Conservation (phyloP, 2,888 invertebrate genomes). For the Eretmocerus hayati region DNA sequence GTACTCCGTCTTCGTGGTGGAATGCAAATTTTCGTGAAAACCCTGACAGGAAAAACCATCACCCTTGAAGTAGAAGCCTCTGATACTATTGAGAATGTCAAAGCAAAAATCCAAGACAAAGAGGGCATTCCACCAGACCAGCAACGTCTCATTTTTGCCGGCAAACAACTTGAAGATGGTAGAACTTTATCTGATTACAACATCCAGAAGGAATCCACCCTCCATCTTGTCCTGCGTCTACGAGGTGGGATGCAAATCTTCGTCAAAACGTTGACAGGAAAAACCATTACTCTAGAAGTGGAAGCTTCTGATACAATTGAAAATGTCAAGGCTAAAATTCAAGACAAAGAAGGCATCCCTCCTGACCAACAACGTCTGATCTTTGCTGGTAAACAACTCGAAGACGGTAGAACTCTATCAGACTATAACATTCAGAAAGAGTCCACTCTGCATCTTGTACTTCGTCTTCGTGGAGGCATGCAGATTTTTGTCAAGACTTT, state of each 20-base stretch:
- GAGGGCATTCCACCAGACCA: constrained; percentile 80
- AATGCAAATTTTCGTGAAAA: constrained; percentile 90
- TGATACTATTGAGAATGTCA: constrained; percentile 92
- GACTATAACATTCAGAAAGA: constrained; percentile 34
- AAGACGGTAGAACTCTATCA: constrained; percentile 30
- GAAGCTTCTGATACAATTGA: constrained; percentile 33
- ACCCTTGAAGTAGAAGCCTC: constrained; percentile 88
- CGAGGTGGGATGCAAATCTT: constrained; percentile 64
- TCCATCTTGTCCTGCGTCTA: constrained; percentile 80
- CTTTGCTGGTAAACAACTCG: constrained; percentile 30
- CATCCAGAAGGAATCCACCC: constrained; percentile 89
- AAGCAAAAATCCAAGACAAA: constrained; percentile 86
- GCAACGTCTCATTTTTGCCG: constrained; percentile 87
- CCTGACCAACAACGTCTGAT: constrained; percentile 31
- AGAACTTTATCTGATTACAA: constrained; percentile 90
- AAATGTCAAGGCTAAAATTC: constrained; percentile 32
- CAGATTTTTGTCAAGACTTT: constrained; percentile 33
- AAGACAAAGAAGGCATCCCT: constrained; percentile 33
- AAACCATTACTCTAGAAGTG: constrained; percentile 32
- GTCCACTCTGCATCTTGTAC: constrained; percentile 29
- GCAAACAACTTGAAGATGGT: constrained; percentile 93
- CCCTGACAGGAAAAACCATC: constrained; percentile 90
- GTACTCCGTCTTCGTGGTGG: constrained; percentile 31
- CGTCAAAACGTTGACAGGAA: constrained; percentile 30
- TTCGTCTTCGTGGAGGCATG: constrained; percentile 31